Evolutionary conservation across 1,140 invertebrate species (phyloP), one percentile per base, ranked within the genome.

Genomic region (Heliconius eleuchia): DNA sequence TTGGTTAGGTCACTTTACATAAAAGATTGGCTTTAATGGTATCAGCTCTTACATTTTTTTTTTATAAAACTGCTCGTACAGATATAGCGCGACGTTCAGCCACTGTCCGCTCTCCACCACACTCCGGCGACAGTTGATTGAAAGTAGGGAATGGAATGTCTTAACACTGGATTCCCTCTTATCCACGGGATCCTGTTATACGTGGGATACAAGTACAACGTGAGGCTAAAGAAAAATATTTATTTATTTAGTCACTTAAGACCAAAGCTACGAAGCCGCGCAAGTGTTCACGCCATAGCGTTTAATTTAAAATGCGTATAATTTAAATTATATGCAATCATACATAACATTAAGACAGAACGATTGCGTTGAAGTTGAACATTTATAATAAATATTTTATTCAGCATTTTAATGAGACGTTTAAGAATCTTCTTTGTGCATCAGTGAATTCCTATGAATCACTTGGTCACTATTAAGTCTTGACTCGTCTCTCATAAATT

Each of bases 371-470:
- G 30, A 71, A 39, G 42, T n/a, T 34, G 30, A 71, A 39, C 70
- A 55, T 72, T 71, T 34, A 71, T 77, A 50, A 77, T 66, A 70
- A 50, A 77, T 66, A 70, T 79, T 78, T 78, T 75, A 75, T 75
- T 80, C 71, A 72, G 42, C 70, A 80, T 76, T 76, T 74, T 80
- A 75, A 79, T 75, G 57, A 66, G 55, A 71, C 71, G 73, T 74
- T 42, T 75, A 79, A 80, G 66, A 72, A 72, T 71, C 70, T 70
- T 76, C 73, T 72, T 75, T 76, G 74, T 72, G 46, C 50, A 76
- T 72, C 39, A 52, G 66, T 19, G 30, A 39, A 75, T 79, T 76
- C 75, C 16, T 37, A 66, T 80, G 78, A 80, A 74, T 80, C 78
- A 80, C n/a, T 13, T 19, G 39, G 71, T 6, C 18, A 71, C 30